Evolutionary conservation across 1,140 invertebrate species (phyloP), one percentile per base, ranked within the genome.

Genomic region (Drosophila cardini): DNA sequence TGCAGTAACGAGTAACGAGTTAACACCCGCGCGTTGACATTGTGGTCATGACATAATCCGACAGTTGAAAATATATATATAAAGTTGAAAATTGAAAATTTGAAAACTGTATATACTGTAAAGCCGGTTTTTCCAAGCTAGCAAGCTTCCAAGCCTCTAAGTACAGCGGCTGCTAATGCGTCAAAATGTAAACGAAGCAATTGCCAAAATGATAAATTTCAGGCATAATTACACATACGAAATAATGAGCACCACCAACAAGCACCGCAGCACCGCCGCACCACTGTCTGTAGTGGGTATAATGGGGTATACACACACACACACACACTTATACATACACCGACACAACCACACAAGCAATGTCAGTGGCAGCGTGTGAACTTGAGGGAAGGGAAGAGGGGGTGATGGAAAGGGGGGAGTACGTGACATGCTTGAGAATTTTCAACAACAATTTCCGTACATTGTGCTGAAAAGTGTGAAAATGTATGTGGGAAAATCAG

Each of bases 371-470:
- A 18, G 43, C 16, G 7, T 18, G 16, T 18, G 15, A 45, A 43
- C 10, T 7, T 43, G 3, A 26, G 21, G 4, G 21, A n/a, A n/a
- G 16, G 2, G 16, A 5, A 45, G 15, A 1, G 42, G 50, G 30
- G 2, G 32, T 16, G 32, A 15, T 21, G 16, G 46, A 43, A 52
- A 6, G 42, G 16, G 11, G 26, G 65, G 9, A 4, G 58, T n/a
- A 36, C 34, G 65, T 62, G 72, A 60, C 79, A 79, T 82, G 84
- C 84, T 78, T 75, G 72, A 62, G 56, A 85, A 56, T 55, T 76
- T 78, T 72, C 77, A 68, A 79, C 85, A 82, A 82, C 74, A 69
- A 74, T 79, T 83, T 80, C 64, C 80, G 80, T 77, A 83, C 69
- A 83, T 89, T 72, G 72, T 74, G 76, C 53, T 72, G 82, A 48